A percentile compares a stretch with the other conserved stretches of the same genome.
phyloP scores from a whole-genome alignment of 2,797 vertebrate genomes.

The Hybognathus amarus region DNA sequence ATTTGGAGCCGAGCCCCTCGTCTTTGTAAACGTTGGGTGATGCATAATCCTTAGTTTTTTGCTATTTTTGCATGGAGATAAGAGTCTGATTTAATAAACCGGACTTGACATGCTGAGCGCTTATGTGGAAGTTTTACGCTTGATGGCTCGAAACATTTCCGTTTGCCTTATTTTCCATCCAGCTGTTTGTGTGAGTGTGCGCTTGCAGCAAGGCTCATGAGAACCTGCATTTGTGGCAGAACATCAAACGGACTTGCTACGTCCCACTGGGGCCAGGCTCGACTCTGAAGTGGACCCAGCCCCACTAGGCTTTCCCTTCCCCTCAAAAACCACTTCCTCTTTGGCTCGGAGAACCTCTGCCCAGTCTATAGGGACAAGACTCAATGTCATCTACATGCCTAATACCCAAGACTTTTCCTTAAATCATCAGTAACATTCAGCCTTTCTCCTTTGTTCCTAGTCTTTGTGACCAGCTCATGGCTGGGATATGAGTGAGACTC shows the following conservation, averaged over 20 bases:
- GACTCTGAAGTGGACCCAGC: conserved; percentile 58
- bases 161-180: conserved; percentile 63
- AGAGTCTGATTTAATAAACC: conserved; percentile 66
- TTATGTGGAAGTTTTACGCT: conserved; percentile 61
- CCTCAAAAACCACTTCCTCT: conserved; percentile 55
- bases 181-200: conserved; percentile 53
- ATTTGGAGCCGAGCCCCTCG: conserved; percentile 62
- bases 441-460: not conserved
- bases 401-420: conserved; percentile 9
- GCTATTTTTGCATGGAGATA: conserved; percentile 61
- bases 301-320: conserved; percentile 51
- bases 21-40: conserved; percentile 54
- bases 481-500: not conserved
- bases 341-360: conserved; percentile 52
- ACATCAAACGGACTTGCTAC: conserved; percentile 63
- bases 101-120: conserved; percentile 67
- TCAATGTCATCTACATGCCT: conserved; percentile 41
- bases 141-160: conserved; percentile 58
- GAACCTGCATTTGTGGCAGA: conserved; percentile 61
- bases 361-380: conserved; percentile 48
- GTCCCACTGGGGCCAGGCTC: conserved; percentile 52
- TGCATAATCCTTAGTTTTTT: conserved; percentile 58
- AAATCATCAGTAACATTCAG: not conserved
- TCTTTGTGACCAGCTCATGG: not conserved
- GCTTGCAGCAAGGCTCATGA: conserved; percentile 56